phyloP scores from a whole-genome alignment of 1,140 invertebrate species.

The Apocrypta bakeri region DNA sequence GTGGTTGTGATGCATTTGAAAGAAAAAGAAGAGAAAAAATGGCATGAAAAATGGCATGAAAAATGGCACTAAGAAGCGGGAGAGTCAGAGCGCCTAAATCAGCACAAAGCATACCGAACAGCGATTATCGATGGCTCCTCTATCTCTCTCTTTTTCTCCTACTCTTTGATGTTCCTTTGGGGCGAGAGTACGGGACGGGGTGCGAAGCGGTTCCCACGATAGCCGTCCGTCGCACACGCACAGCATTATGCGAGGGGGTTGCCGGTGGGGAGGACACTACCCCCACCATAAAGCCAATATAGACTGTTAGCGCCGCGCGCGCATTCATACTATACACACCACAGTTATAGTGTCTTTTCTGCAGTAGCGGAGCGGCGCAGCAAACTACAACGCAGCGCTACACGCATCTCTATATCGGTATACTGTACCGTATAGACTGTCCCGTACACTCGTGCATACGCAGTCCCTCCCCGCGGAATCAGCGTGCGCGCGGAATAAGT shows the following conservation, averaged over 20 bases:
- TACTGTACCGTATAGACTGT: no score
- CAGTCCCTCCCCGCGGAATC: constrained; percentile 3
- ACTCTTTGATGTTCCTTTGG: neutral
- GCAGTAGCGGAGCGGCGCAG: neutral
- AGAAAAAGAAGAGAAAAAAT: no score
- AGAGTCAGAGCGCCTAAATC: neutral
- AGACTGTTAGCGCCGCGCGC: neutral
- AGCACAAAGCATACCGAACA: neutral
- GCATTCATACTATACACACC: neutral
- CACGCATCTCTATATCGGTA: neutral
- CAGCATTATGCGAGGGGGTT: neutral
- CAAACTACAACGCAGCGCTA: neutral
- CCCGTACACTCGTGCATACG: no score
- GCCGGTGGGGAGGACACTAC: neutral
- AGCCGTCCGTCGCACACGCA: neutral
- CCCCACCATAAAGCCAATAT: neutral
- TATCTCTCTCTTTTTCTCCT: neutral
- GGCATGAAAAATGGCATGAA: no score
- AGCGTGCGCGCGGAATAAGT: neutral
- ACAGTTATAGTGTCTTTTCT: neutral
- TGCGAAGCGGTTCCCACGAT: constrained; percentile 43
- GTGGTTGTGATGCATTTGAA: no score
- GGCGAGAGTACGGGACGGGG: constrained; percentile 20
- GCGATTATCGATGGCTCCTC: neutral
- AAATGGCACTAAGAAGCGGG: no score